Base-by-base conservation (phyloP, 2,888 invertebrate species). In the Cephonodes hylas region DNA sequence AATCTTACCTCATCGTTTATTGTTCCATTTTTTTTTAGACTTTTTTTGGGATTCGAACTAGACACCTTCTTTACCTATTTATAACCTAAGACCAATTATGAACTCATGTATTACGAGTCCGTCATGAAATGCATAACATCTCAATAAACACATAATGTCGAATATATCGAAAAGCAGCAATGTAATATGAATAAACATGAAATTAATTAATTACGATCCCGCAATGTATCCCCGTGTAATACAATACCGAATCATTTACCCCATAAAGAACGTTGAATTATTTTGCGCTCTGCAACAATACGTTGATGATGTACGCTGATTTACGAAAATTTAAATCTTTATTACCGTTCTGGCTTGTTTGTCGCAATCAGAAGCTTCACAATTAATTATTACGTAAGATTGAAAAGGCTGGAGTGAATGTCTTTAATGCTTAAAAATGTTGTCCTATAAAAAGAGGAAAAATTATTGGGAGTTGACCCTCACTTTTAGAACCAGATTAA, bases 171-270 rank as follows among this genome's bases (percentile, higher is more conserved):
- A 66, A 71, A 64, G 71, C 66, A 69, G 59, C 64, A 22, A 59
- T 64, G 64, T 71, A 70, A 72, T 73, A 64, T 63, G 66, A 69
- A 68, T 66, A 71, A 74, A 75, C 70, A 72, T 63, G 61, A 56
- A 69, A 68, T 66, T 73, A 69, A 73, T 75, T 68, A 75, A 75
- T 64, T 71, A 60, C 63, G 15, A 56, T 27, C 48, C 62, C 60
- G 63, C 67, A 72, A 73, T 75, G 42, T 65, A 64, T 61, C 64
- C 65, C 62, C 46, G n/a, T 58, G 58, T 66, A 58, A 66, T 61
- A 66, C 58, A 65, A 67, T 65, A 59, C 62, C 20, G 58, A 48
- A 59, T 67, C 66, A 68, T 64, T 66, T 58, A 15, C 61, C 38
- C 7, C 27, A 58, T 61, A 15, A 46, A 63, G 60, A 61, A 64